Conservation (phyloP, 37 sponge, comb jelly and placozoan species). For the Ianthella basta region DNA sequence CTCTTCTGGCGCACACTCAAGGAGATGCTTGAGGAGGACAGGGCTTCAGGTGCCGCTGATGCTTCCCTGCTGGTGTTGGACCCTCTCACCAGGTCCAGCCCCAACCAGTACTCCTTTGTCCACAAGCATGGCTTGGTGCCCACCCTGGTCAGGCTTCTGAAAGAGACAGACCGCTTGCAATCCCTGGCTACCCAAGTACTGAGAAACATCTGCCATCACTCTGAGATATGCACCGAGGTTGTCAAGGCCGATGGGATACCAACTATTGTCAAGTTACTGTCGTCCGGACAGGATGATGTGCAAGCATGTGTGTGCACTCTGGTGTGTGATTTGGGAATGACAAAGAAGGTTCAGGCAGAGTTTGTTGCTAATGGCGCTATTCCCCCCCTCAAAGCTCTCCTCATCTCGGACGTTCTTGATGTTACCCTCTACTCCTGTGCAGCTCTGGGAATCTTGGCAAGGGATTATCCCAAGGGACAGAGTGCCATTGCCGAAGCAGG, state of each 20-base stretch:
- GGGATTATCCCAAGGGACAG: conserved; percentile 52
- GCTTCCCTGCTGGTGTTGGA: conserved; percentile 70
- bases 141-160: conserved; percentile 51
- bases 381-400: conserved; percentile 52
- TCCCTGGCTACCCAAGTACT: conserved; percentile 61
- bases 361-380: conserved; percentile 52
- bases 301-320: conserved; percentile 61
- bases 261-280: conserved; percentile 59
- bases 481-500: conserved; percentile 2
- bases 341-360: conserved; percentile 32
- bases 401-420: conserved; percentile 50
- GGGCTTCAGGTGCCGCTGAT: conserved; percentile 15
- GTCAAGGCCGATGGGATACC: conserved; percentile 48
- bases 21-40: conserved; percentile 68
- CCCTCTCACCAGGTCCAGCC: conserved; percentile 46
- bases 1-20: conserved; percentile 57
- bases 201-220: conserved; percentile 53
- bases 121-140: not conserved
- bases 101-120: not conserved
- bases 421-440: conserved; percentile 63
- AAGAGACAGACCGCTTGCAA: conserved; percentile 48
- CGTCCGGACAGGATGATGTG: conserved; percentile 46
- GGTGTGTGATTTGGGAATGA: conserved; percentile 65
- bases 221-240: conserved; percentile 39
- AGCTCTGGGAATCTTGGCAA: conserved; percentile 58